phyloP scores from a whole-genome alignment of 2,797 vertebrate genomes.

The Philypnodon macrostomus region DNA sequence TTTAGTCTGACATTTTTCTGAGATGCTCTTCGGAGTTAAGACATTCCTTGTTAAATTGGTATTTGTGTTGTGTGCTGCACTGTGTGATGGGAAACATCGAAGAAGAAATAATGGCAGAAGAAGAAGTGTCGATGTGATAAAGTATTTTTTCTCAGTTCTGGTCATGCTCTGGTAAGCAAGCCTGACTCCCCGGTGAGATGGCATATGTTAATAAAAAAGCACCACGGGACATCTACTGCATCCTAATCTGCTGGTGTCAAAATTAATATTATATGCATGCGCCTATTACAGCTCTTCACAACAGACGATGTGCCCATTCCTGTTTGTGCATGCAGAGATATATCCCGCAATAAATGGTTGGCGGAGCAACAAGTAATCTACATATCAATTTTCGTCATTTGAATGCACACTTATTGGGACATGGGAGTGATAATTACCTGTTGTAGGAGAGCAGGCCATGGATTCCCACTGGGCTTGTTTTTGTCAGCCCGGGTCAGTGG shows the following conservation, averaged over 20 bases:
- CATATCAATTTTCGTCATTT: conserved; percentile 69
- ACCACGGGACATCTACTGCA: conserved; percentile 50
- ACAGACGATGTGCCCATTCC: neutral
- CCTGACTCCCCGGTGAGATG: conserved; percentile 46
- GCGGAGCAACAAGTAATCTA: conserved; percentile 53
- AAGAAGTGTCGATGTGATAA: conserved; percentile 53
- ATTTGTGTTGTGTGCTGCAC: conserved; percentile 28
- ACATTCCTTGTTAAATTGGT: conserved; percentile 22
- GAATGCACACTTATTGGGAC: conserved; percentile 55
- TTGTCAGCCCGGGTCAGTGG: conserved; percentile 48
- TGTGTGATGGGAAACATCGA: conserved; percentile 16
- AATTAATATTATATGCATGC: conserved; percentile 32
- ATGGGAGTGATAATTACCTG: conserved; percentile 68
- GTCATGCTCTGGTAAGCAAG: conserved; percentile 55
- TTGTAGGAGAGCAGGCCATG: conserved; percentile 49
- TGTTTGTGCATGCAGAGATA: conserved; percentile 27
- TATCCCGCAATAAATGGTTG: conserved; percentile 18
- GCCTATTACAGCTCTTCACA: conserved; percentile 18
- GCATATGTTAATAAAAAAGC: conserved; percentile 72
- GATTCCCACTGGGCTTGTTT: conserved; percentile 49
- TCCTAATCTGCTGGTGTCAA: conserved; percentile 57
- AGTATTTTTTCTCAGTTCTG: conserved; percentile 28
- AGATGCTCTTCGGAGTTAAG: conserved; percentile 12
- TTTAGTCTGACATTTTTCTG: conserved; percentile 20
- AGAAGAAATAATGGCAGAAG: conserved; percentile 33